Conservation (phyloP, 1,140 invertebrate genomes). For the Eueides isabella region DNA sequence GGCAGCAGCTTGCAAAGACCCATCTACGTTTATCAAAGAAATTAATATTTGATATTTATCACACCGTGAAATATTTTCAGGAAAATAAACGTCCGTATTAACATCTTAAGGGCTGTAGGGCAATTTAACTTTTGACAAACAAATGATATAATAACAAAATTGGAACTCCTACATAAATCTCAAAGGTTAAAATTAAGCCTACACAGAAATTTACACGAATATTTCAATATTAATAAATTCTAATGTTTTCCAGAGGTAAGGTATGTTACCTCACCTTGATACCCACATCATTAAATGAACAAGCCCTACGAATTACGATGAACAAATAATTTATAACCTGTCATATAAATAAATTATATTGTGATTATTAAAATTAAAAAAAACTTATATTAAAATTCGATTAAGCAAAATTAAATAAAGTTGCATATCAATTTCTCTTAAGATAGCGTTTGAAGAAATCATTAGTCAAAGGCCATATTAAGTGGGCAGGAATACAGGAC, state of each 20-base stretch:
- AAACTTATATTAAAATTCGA: background rate
- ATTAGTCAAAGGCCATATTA: conserved; percentile 29
- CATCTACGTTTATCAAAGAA: background rate
- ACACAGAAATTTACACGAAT: conserved; percentile 27
- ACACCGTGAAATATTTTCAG: background rate
- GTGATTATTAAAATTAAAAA: background rate
- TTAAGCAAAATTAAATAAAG: background rate
- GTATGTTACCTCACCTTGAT: background rate
- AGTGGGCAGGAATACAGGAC: conserved; percentile 37
- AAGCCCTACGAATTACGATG: background rate
- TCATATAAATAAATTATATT: background rate
- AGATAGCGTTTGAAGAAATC: conserved; percentile 19
- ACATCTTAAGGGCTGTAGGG: background rate
- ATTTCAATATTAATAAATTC: conserved; percentile 8
- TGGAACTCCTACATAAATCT: conserved; percentile 30
- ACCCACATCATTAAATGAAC: background rate
- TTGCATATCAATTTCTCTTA: conserved; percentile 16
- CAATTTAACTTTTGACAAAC: conserved; percentile 18
- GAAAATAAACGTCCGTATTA: background rate
- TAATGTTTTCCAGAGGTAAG: background rate
- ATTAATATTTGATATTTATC: background rate
- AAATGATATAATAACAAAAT: conserved; percentile 31
- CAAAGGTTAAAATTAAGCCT: conserved; percentile 28
- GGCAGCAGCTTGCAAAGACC: background rate
- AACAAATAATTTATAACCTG: background rate